Evolutionary conservation across 1,140 invertebrate species (phyloP).

Genomic region (Reticulitermes speratus): DNA sequence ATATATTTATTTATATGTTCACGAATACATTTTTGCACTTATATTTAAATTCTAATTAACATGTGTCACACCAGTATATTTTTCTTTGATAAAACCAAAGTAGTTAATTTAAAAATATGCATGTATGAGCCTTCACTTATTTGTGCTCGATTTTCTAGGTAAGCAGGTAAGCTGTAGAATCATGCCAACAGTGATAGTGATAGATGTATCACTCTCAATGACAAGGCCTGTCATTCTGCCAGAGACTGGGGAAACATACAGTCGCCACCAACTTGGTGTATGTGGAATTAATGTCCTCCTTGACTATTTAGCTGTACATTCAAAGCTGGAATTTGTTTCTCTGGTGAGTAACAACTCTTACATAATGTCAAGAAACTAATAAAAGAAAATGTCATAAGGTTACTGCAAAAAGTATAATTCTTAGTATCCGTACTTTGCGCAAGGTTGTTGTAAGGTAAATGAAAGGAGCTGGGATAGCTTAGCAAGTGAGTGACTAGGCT

Average conservation of each 20-base stretch:
- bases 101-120: too few relatives aligned
- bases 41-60: too few relatives aligned
- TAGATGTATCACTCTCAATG: constrained; percentile 82
- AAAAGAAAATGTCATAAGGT: background rate
- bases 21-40: too few relatives aligned
- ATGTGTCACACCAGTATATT: too few relatives aligned
- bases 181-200: constrained; percentile 77
- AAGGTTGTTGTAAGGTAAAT: background rate
- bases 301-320: constrained; percentile 77
- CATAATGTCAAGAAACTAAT: background rate
- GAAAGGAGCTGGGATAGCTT: too few relatives aligned
- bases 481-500: too few relatives aligned
- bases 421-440: background rate
- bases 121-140: too few relatives aligned
- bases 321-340: constrained; percentile 89
- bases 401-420: background rate
- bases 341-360: constrained; percentile 58
- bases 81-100: too few relatives aligned
- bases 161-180: background rate
- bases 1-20: too few relatives aligned
- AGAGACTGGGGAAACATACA: constrained; percentile 54
- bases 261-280: constrained; percentile 71
- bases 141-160: too few relatives aligned
- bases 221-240: constrained; percentile 56
- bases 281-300: constrained; percentile 82